Evolutionary conservation across 2,888 invertebrate species (phyloP), one percentile per base, ranked within the genome.

Genomic region (Rhamnusium bicolor): DNA sequence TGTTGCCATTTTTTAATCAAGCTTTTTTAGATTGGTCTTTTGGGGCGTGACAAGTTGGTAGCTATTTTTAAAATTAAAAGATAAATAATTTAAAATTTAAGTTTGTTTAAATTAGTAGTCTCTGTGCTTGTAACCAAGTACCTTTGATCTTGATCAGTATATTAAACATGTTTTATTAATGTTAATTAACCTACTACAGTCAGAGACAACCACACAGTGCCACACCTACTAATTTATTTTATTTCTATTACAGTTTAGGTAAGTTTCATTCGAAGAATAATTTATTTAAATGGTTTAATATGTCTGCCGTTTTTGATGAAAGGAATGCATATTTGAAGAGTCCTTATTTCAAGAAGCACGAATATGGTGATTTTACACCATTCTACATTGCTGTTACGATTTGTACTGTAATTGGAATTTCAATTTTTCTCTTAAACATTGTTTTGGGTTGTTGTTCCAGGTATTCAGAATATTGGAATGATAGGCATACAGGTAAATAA

Each of bases 381-480:
- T 96, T 97, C 89, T 96, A 96, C 90, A 92, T 95, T 80, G 91
- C 93, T 16, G 93, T 96, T 77, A 92, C 94, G 24, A 91, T 96
- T 86, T 94, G 95, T 87, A 91, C 95, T 4, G 89, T 95, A 47
- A 87, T 96, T 79, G 91, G 93, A 67, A 90, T 92, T 8, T 89
- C 92, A 19, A 88, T 97, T 73, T 90, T 96, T 75, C 90, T 95
- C 76, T 85, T 96, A 73, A 96, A 96, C 87, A 89, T 96, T 29
- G 90, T 93, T 40, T 92, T 95, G 85, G 95, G 95, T 85, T 96
- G 93, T 86, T 94, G 96, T 86, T 95, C 96, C 0, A 92, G 92
- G 80, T 92, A 96, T 86, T 93, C 92, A 1, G 89, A 91, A 47
- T 96, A 96, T 85, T 96, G 96, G 96, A 91, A 93, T 79, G 94